phyloP scores from a whole-genome alignment of 2,113 vertebrate species.

The Hystrix cristata region DNA sequence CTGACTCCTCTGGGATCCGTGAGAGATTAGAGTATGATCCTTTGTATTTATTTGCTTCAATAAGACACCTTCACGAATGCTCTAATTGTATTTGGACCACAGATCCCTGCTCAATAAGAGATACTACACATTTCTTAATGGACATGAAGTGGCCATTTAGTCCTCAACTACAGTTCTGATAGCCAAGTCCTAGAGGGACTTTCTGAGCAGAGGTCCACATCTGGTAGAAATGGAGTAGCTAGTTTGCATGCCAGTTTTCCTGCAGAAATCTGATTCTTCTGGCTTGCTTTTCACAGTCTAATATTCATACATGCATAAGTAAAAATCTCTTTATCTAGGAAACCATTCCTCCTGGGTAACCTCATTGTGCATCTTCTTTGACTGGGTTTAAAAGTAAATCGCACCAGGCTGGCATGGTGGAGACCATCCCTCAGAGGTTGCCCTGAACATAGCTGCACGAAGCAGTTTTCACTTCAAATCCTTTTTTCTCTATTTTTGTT shows the following conservation, averaged over 20 bases:
- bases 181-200: background rate
- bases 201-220: background rate
- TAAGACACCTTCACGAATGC: background rate
- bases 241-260: background rate
- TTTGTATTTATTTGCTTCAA: background rate
- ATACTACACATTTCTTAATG: background rate
- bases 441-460: background rate
- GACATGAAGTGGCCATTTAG: background rate
- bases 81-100: background rate
- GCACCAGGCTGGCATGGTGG: background rate
- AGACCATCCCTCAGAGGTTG: background rate
- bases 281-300: background rate
- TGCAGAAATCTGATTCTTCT: background rate
- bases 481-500: background rate
- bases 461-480: conserved; percentile 4
- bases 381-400: background rate
- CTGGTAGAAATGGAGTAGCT: background rate
- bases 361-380: background rate
- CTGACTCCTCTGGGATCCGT: background rate
- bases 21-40: background rate
- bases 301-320: background rate
- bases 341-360: background rate
- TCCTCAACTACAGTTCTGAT: background rate
- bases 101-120: background rate
- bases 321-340: background rate